Base-by-base conservation (phyloP, 2,888 invertebrate genomes). In the Rhopalosiphum nymphaeae region DNA sequence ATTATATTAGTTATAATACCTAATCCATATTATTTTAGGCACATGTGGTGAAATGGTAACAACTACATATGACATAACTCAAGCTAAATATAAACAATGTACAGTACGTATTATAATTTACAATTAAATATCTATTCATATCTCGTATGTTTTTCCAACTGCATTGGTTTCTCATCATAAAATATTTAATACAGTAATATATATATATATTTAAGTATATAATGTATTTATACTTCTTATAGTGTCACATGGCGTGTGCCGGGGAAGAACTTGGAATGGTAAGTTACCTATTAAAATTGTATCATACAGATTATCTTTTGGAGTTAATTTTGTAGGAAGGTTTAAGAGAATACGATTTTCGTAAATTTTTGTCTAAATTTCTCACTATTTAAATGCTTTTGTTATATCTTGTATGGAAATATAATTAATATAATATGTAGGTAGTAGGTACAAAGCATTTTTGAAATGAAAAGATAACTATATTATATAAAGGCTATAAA, bases 241-340 rank as follows among this genome's bases (percentile, higher is more conserved):
- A 92, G 92, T 92, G 92, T 88, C 4, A 88, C 42, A 67, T 88
- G 92, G 92, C 92, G 11, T 92, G 92, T 44, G 25, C 21, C 4
- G 92, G 92, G 53, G 92, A 92, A 57, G 92, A 92, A 11, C 88
- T 92, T 44, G 67, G 29, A 88, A 7, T 92, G 67, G 92, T 92
- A 88, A 92, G 88, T 16, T 49, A 7, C 44, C 44, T 46, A 7
- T 88, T 46, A 46, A 53, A 53, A 91, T 89, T 9, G 9, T 25
- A 44, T 29, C 13, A 42, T 84, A 36, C 16, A 84, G 46, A 44
- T 67, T 67, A 67, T 61, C 61, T 61, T 3, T 29, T 10, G 29
- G 29, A 61, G 61, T 29, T 29, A 67, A 29, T 13, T 1, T 67
- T n/a, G 13, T 29, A n/a, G n/a, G n/a, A n/a, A 29, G 29, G 11